Evolutionary conservation across 2,113 vertebrate species (phyloP), one percentile per base, ranked within the genome.

Genomic region (Erinaceus europaeus): DNA sequence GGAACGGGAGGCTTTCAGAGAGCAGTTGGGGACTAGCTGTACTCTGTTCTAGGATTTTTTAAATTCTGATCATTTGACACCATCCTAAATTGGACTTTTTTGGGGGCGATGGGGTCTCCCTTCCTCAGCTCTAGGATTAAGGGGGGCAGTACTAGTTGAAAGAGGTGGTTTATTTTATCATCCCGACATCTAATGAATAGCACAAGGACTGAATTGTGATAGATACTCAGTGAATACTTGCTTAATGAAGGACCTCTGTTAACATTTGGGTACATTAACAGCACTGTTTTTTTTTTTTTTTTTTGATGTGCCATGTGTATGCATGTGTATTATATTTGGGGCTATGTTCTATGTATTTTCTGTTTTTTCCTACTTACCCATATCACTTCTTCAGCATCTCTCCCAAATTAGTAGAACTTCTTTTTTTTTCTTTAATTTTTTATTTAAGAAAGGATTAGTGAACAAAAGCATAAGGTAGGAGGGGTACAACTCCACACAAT

Each of bases 21-120:
- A 73, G 42, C 15, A 23, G 3, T 42, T 65, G 79, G 76, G 7
- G 40, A 53, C 44, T 48, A n/a, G 5, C n/a, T 86, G 18, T 73
- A 36, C 77, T 42, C 64, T 89, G 48, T 48, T 20, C 81, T 65
- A 42, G 13, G 48, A 59, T 77, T 84, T 93, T 77, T 84, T 93
- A 1, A 0, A 21, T 48, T 62, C 38, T 69, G 59, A 65, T 84
- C 77, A 34, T 71, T 75, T 85, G 67, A 84, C 38, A 17, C 38
- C 6, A 52, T 84, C n/a, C 27, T 65, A 74, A 85, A 62, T 25
- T 38, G 32, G 71, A 75, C 64, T 48, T 59, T 86, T n/a, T n/a
- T n/a, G n/a, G n/a, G n/a, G n/a, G n/a, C n/a, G n/a, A 52, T 25
- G 69, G 72, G 65, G 59, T 34, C 53, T 38, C 5, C 21, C 81